Base-by-base conservation (phyloP, 2,888 invertebrate genomes). In the Phalera bucephala region DNA sequence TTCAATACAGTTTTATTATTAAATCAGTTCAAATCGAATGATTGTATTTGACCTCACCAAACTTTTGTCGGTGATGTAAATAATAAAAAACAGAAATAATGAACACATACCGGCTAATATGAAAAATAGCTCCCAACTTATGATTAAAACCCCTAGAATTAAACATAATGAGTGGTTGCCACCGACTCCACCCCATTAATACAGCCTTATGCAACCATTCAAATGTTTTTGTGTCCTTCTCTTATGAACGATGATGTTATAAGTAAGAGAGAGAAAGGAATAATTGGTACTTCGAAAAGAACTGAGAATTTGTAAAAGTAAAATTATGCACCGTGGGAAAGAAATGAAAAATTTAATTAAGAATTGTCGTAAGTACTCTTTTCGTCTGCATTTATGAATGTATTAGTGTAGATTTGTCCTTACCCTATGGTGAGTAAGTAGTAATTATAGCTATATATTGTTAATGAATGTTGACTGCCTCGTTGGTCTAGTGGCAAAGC, bases 131-230 rank as follows among this genome's bases (percentile, higher is more conserved):
- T 66, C 53, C 64, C 53, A 80, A 70, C 44, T 74, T 73, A 70
- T 80, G 64, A 76, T 80, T 78, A 79, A 75, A 80, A 79, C 68
- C 71, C 70, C 61, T 57, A 64, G 66, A 77, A 81, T 79, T 72
- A 75, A 62, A 73, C 64, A 73, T 86, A 86, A 86, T 87, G 65
- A 85, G 72, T 57, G 76, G 85, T 75, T 85, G 63, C 64, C 50
- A 50, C 45, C 55, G 45, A 72, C 79, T 80, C 81, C 86, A 72
- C 86, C 87, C 77, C 59, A 52, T 74, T 77, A 81, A 77, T 80
- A 71, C 64, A 38, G 61, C 67, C 72, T 72, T 75, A 52, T 60
- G 65, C 67, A 71, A 76, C 63, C 58, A 75, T 71, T 72, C 68
- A 80, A 77, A 80, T 76, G 45, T 47, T 61, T 46, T 51, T 61